phyloP scores from a whole-genome alignment of 2,797 vertebrate genomes.

The Chelon auratus region DNA sequence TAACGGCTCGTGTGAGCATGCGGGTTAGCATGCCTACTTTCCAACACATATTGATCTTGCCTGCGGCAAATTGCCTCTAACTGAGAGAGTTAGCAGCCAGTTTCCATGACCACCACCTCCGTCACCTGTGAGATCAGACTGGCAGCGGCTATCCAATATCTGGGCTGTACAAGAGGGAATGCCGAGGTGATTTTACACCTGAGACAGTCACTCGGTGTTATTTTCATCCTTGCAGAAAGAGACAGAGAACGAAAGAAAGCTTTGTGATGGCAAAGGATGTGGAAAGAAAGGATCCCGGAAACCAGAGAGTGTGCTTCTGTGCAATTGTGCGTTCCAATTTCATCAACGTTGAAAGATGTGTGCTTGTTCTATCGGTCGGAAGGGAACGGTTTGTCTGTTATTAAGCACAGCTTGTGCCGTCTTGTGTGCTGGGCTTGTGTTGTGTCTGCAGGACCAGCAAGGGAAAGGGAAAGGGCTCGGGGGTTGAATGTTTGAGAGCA shows the following conservation, averaged over 20 bases:
- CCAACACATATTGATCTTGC: constrained; percentile 61
- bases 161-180: constrained; percentile 41
- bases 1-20: constrained; percentile 1
- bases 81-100: constrained; percentile 58
- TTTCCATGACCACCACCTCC: constrained; percentile 79
- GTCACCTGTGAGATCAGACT: constrained; percentile 68
- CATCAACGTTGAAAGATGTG: constrained; percentile 45
- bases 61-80: constrained; percentile 61
- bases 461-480: background rate
- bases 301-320: constrained; percentile 64
- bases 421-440: constrained; percentile 44
- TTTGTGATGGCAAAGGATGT: constrained; percentile 28
- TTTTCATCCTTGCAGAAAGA: constrained; percentile 43
- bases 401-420: constrained; percentile 10
- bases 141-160: constrained; percentile 61
- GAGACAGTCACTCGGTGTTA: constrained; percentile 54
- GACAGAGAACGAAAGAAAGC: constrained; percentile 38
- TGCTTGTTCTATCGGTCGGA: constrained; percentile 70
- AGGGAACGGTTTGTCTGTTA: constrained; percentile 26
- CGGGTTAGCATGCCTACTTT: constrained; percentile 24
- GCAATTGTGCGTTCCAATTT: constrained; percentile 54
- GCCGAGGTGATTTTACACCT: constrained; percentile 63
- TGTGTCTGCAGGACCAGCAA: constrained; percentile 8
- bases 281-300: constrained; percentile 46
- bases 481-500: constrained; percentile 12